These are phyloP conservation scores for Drosophila gaucha DNA, from an alignment of 2,888 invertebrate species.

Conservation along the genomic window DNA sequence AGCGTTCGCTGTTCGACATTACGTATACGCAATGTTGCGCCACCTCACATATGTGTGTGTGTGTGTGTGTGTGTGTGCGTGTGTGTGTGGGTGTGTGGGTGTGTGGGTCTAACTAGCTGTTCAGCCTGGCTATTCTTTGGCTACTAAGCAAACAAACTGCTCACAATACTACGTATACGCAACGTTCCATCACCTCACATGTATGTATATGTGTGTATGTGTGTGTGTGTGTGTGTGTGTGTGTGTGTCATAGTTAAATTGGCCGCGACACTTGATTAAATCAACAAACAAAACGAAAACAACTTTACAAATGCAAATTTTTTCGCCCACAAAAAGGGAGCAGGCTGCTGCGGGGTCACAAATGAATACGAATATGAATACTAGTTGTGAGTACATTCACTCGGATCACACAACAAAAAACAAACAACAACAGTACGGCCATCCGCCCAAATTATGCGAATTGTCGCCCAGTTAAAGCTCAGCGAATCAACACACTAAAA, in stretches of 20 bases:
- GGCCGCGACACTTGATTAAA: constrained; percentile 72
- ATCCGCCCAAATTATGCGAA: constrained; percentile 61
- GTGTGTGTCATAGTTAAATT: constrained; percentile 45
- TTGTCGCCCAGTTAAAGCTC: constrained; percentile 40
- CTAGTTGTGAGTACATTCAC: constrained; percentile 9
- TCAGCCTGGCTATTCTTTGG: constrained; percentile 1
- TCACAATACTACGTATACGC: constrained; percentile 69
- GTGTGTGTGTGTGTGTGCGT: constrained; percentile 14
- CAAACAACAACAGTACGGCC: constrained; percentile 8
- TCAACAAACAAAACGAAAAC: constrained; percentile 51
- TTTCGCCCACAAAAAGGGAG: neutral
- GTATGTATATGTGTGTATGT: constrained; percentile 8
- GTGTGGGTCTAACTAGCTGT: neutral
- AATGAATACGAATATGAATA: constrained; percentile 19
- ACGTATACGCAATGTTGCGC: constrained; percentile 69
- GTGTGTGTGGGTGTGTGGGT: constrained; percentile 16
- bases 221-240: constrained; percentile 21
- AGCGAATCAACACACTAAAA: constrained; percentile 6
- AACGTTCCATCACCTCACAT: constrained; percentile 35
- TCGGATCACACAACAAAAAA: neutral
- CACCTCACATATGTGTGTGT: constrained; percentile 8
- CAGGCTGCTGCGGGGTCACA: neutral
- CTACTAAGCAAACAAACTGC: too few species aligned
- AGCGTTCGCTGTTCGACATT: constrained; percentile 40
- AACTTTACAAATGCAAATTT: constrained; percentile 63